Conservation (phyloP, 2,113 vertebrate genomes). For the Tylochromis polylepis region DNA sequence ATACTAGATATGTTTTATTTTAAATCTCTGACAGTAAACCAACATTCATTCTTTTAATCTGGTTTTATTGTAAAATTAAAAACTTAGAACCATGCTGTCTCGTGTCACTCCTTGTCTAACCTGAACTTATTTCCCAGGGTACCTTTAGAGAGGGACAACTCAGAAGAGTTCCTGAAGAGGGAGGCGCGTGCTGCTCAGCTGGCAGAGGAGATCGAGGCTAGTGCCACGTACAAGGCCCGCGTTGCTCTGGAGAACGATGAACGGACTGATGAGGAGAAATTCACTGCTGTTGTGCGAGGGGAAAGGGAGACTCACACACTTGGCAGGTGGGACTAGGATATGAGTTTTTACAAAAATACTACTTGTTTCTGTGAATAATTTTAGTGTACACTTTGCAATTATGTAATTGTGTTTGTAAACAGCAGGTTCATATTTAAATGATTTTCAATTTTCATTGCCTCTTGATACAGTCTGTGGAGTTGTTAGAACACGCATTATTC, state of each 20-base stretch:
- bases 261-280: conserved; percentile 95
- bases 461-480: neutral
- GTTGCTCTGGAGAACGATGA: conserved; percentile 97
- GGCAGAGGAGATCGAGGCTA: conserved; percentile 99
- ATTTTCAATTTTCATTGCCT: neutral
- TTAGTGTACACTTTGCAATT: neutral
- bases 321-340: conserved; percentile 77
- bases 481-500: neutral
- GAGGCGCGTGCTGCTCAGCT: conserved; percentile 94
- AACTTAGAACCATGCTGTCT: neutral
- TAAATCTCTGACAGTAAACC: neutral
- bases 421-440: neutral
- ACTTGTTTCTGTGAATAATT: neutral
- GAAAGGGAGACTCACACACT: conserved; percentile 84
- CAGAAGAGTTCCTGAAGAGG: conserved; percentile 95
- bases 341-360: neutral
- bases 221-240: conserved; percentile 92
- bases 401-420: neutral
- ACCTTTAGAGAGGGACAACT: conserved; percentile 95
- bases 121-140: conserved; percentile 73
- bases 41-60: neutral
- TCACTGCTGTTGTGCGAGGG: conserved; percentile 89
- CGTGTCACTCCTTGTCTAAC: neutral
- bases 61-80: neutral
- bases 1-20: neutral